Conservation (phyloP, 2,113 vertebrate species). For the Daphoenositta chrysoptera region DNA sequence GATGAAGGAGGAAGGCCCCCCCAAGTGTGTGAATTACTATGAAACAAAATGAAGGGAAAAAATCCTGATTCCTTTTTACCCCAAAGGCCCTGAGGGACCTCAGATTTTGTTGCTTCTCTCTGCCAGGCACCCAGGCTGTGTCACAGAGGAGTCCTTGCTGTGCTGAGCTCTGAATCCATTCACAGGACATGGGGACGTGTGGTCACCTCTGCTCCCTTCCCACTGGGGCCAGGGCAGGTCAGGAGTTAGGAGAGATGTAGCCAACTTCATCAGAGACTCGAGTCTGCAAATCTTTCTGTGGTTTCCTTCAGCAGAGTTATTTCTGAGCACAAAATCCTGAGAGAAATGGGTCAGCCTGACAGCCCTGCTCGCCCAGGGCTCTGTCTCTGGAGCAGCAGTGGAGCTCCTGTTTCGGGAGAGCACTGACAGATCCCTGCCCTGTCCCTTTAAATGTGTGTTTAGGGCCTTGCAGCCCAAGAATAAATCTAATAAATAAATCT, state of each 20-base stretch:
- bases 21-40: neutral
- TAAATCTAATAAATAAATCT: neutral
- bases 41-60: neutral
- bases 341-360: neutral
- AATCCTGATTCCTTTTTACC: neutral
- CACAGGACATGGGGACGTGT: neutral
- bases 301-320: neutral
- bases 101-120: neutral
- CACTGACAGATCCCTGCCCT: neutral
- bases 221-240: neutral
- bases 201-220: neutral
- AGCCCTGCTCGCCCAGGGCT: neutral
- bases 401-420: neutral
- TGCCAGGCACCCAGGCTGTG: neutral
- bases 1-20: neutral
- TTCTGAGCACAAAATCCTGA: neutral
- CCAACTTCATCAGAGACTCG: neutral
- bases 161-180: neutral
- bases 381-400: neutral
- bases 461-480: neutral
- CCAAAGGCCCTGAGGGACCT: neutral
- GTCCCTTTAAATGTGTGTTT: neutral
- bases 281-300: neutral
- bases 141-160: neutral
- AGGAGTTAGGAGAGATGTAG: neutral